Evolutionary conservation across 2,888 invertebrate species (phyloP).

Genomic region (Napeogenes sylphis): DNA sequence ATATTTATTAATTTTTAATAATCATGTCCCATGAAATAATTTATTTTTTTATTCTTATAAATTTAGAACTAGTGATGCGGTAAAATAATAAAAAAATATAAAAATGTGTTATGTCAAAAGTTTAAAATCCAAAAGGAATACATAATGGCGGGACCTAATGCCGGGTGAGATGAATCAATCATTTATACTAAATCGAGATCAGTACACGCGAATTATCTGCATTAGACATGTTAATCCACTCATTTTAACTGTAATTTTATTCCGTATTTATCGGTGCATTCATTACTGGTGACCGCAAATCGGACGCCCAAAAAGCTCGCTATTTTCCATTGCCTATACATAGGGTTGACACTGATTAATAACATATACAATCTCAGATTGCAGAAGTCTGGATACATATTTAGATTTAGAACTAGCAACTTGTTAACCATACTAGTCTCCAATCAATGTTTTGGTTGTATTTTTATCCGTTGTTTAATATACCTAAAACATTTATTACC

Average conservation of each 20-base stretch:
- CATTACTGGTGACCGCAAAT: conserved; percentile 75
- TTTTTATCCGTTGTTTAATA: no score
- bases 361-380: background rate
- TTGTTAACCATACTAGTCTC: no score
- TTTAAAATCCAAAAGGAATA: no score
- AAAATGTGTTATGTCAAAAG: no score
- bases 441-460: no score
- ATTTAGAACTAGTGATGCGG: no score
- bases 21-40: no score
- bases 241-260: conserved; percentile 79
- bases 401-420: conserved; percentile 10
- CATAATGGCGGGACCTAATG: background rate
- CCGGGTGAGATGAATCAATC: conserved; percentile 53
- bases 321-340: conserved; percentile 58
- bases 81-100: no score
- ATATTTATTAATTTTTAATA: no score
- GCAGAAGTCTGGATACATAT: background rate
- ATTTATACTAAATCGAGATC: conserved; percentile 65
- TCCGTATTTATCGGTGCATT: conserved; percentile 78
- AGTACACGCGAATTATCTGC: conserved; percentile 74
- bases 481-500: no score
- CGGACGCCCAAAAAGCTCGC: conserved; percentile 75
- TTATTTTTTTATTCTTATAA: no score
- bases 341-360: conserved; percentile 20
- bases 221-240: conserved; percentile 79